phyloP scores from a whole-genome alignment of 2,888 invertebrate genomes.

The Pterostichus niger region DNA sequence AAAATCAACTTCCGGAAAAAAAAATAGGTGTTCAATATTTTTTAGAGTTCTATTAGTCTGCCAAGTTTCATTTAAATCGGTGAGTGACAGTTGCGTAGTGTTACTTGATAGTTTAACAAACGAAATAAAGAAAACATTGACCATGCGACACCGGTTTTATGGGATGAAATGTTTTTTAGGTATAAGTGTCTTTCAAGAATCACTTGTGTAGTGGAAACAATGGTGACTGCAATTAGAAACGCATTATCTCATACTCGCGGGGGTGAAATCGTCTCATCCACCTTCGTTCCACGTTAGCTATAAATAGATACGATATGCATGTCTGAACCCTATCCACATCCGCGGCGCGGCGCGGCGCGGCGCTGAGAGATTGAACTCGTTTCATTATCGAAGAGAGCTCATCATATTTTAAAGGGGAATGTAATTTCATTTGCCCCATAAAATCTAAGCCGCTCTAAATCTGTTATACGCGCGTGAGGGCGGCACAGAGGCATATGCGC shows the following conservation, averaged over 20 bases:
- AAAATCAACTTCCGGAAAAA: no score
- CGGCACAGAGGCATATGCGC: conserved; percentile 31
- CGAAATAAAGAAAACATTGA: no score
- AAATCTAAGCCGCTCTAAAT: conserved; percentile 78
- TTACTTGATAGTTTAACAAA: no score
- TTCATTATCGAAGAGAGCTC: conserved; percentile 78
- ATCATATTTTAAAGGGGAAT: conserved; percentile 79
- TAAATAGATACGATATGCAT: conserved; percentile 35
- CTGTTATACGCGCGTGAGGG: conserved; percentile 70
- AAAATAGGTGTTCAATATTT: no score
- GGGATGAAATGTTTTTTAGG: no score
- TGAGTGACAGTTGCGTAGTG: no score
- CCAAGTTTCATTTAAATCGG: no score
- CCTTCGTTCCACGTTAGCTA: neutral
- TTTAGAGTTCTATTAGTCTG: no score
- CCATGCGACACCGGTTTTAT: no score
- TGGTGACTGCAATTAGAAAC: conserved; percentile 16
- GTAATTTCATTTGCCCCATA: conserved; percentile 79
- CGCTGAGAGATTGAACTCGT: conserved; percentile 68
- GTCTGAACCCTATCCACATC: conserved; percentile 41
- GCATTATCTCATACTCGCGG: neutral
- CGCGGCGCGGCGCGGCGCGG: conserved; percentile 28
- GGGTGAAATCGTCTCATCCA: neutral
- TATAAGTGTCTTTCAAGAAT: no score
- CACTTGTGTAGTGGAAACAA: neutral